Evolutionary conservation across 1,140 invertebrate genomes (phyloP), one percentile per base, ranked within the genome.

Genomic region (Gonatopus flavifemur): DNA sequence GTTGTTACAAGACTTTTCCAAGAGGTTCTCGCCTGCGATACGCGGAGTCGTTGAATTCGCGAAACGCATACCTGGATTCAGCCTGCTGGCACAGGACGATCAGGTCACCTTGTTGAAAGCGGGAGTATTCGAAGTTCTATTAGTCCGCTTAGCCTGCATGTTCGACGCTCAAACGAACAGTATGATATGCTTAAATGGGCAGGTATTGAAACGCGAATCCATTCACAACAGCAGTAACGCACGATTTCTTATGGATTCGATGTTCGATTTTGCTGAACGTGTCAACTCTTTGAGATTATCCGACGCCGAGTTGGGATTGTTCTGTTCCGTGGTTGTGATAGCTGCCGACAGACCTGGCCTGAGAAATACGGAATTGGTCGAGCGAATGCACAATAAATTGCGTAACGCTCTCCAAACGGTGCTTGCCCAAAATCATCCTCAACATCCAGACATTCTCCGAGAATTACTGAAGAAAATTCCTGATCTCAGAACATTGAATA

Each of bases 41-140:
- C 90, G 93, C 62, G 95, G 94, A 38, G 95, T 98, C 2, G 95
- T 98, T 35, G 94, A 96, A 70, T 99, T 98, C 75, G 96, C 96
- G 57, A 97, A 97, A 70, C 87, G 93, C 56, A 94, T 99, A 59
- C 96, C 96, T 49, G 96, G 96, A 42, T 98, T 99, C 81, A 86
- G 90, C 57, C 82, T 95, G 46, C 84, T 98, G 40, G 88, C 94
- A 16, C 93, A 97, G 78, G 94, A 97, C 66, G 96, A 98, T 72
- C 95, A 98, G 79, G 94, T 98, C 59, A 96, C 93, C 44, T 81
- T 99, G 21, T 83, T 99, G 45, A 98, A 98, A 79, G 94, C 93
- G 44, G 93, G 93, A 16, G 91, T 96, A 8, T 96, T 96, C 71
- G 94, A 96, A 78, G 93, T 95, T 35, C 79, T 97, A 4, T 87